phyloP scores from a whole-genome alignment of 2,797 vertebrate species.

The Coluber constrictor region DNA sequence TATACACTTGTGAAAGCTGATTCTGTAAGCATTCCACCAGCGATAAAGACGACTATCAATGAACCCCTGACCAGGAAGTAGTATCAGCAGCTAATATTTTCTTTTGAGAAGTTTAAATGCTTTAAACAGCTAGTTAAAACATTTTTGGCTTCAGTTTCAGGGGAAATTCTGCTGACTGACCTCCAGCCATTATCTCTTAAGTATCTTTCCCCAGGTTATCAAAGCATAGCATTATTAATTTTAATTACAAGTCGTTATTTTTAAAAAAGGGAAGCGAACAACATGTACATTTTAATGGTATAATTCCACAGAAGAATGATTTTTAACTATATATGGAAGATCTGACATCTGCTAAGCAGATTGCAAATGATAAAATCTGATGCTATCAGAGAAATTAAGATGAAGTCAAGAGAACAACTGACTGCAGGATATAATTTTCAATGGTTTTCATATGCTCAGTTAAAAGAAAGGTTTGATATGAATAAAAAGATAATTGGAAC shows the following conservation, averaged over 20 bases:
- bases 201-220: conserved; percentile 53
- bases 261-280: conserved; percentile 55
- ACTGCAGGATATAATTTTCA: background rate
- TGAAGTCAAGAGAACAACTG: background rate
- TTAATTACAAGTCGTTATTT: conserved; percentile 59
- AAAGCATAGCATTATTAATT: conserved; percentile 57
- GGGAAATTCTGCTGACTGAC: conserved; percentile 11
- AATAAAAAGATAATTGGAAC: background rate
- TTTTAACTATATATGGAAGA: conserved; percentile 41
- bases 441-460: background rate
- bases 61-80: background rate
- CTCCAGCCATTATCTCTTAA: conserved; percentile 42
- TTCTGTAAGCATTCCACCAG: no score
- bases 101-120: background rate
- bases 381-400: background rate
- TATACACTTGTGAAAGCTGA: background rate
- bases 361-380: conserved; percentile 2
- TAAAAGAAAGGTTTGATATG: background rate
- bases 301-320: conserved; percentile 41
- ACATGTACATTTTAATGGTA: conserved; percentile 40
- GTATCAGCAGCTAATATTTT: conserved; percentile 3
- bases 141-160: background rate
- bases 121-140: background rate
- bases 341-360: background rate
- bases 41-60: background rate